phyloP scores from a whole-genome alignment of 2,797 vertebrate species.

The Lagorchestes hirsutus region DNA sequence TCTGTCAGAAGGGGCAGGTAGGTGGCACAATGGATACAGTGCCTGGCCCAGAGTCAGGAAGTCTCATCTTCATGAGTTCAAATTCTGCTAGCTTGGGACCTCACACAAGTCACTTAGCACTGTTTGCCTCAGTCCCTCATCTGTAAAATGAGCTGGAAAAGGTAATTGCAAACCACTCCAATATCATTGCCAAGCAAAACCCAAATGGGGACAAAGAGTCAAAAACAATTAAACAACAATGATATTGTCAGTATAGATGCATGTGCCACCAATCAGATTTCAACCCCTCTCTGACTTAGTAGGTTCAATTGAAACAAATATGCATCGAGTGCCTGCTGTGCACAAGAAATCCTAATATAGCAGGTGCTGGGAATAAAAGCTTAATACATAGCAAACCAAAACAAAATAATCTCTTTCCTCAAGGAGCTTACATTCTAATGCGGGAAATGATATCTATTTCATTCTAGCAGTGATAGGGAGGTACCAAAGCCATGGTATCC shows the following conservation, averaged over 20 bases:
- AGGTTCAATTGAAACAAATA: not conserved
- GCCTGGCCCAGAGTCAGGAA: no score
- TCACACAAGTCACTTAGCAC: no score
- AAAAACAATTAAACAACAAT: no score
- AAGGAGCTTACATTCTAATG: not conserved
- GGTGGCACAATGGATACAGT: no score
- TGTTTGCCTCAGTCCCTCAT: no score
- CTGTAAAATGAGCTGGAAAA: no score
- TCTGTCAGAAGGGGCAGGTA: no score
- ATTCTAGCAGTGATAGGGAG: not conserved
- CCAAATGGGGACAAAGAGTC: no score
- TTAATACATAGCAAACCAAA: not conserved
- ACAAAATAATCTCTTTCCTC: not conserved
- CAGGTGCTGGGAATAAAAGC: not conserved
- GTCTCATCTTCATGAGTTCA: no score
- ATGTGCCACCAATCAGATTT: not conserved
- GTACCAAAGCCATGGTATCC: not conserved
- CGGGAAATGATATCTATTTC: not conserved
- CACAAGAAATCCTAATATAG: not conserved
- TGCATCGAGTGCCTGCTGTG: not conserved
- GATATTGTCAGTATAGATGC: not conserved
- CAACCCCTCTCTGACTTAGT: not conserved
- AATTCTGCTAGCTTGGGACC: no score
- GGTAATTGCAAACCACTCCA: no score
- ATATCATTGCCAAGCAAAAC: no score